Conservation (phyloP, 2,888 invertebrate genomes). For the Proisotoma minuta region DNA sequence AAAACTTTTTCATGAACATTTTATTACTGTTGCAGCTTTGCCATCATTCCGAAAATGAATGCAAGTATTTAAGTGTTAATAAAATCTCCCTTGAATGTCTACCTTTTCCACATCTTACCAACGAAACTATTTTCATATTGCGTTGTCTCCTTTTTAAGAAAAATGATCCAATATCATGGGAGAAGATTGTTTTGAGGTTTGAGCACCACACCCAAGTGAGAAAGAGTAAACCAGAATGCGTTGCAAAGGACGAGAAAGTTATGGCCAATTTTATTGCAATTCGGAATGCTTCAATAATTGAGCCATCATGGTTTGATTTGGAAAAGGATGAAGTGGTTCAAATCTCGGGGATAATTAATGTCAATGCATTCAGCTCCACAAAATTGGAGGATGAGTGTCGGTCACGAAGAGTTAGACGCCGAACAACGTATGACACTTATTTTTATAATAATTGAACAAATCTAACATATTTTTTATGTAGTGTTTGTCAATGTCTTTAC, state of each 20-base stretch:
- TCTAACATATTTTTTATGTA: constrained; percentile 5
- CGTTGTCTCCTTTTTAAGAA: constrained; percentile 29
- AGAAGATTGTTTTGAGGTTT: constrained; percentile 32
- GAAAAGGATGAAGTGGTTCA: constrained; percentile 26
- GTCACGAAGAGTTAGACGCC: constrained; percentile 18
- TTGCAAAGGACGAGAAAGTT: constrained; percentile 34
- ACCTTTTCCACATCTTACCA: constrained; percentile 22
- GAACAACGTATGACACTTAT: constrained; percentile 24
- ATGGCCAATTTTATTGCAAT: constrained; percentile 28
- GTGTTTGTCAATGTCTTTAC: constrained; percentile 38
- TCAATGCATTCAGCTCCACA: constrained; percentile 40
- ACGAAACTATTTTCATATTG: constrained; percentile 37
- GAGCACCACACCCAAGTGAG: constrained; percentile 36
- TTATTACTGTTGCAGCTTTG: constrained; percentile 20
- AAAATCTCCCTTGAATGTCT: constrained; percentile 11
- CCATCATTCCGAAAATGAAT: constrained; percentile 38
- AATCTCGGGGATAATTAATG: constrained; percentile 39
- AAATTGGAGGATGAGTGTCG: constrained; percentile 36
- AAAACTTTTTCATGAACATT: not conserved
- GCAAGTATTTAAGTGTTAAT: constrained; percentile 28
- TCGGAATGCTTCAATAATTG: not conserved
- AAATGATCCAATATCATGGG: constrained; percentile 21
- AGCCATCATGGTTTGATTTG: constrained; percentile 5
- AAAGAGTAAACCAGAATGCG: constrained; percentile 29
- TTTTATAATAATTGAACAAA: not conserved